Conservation (phyloP, 2,797 vertebrate species). For the Macropodus opercularis region DNA sequence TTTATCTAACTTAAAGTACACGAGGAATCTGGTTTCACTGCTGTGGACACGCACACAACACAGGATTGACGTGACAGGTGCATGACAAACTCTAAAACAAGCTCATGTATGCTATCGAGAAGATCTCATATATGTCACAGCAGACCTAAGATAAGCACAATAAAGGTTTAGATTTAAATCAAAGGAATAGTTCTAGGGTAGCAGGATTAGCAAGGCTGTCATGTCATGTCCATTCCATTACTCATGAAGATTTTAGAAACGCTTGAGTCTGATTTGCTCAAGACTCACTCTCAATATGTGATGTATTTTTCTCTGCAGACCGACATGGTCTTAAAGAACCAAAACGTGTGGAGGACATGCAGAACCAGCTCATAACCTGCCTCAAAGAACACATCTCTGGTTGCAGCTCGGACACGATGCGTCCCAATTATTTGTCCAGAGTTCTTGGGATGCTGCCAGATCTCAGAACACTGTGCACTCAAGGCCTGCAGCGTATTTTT, state of each 20-base stretch:
- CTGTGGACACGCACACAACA: slow-evolving; percentile 26
- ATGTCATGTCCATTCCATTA: too few species aligned
- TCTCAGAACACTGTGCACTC: slow-evolving; percentile 92
- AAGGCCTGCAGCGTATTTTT: slow-evolving; percentile 95
- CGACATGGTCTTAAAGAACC: slow-evolving; percentile 92
- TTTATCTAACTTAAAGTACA: not conserved
- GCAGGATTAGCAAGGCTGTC: too few species aligned
- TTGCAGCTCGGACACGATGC: slow-evolving; percentile 73
- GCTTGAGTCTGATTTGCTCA: not conserved
- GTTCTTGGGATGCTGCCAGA: slow-evolving; percentile 93
- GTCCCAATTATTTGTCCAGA: slow-evolving; percentile 88
- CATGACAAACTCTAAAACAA: slow-evolving; percentile 18
- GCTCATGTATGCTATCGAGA: slow-evolving; percentile 4
- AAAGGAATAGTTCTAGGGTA: not conserved
- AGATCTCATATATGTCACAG: slow-evolving; percentile 6
- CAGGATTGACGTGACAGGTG: slow-evolving; percentile 45
- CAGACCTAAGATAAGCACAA: slow-evolving; percentile 33
- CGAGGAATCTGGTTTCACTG: slow-evolving; percentile 11
- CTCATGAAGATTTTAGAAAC: not conserved
- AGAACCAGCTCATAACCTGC: slow-evolving; percentile 90
- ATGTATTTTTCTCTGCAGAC: slow-evolving; percentile 72
- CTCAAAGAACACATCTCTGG: slow-evolving; percentile 90
- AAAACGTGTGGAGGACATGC: slow-evolving; percentile 90
- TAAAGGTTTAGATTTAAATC: slow-evolving; percentile 15
- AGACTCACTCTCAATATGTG: not conserved